phyloP scores from a whole-genome alignment of 2,113 vertebrate genomes.

The Ondatra zibethicus region DNA sequence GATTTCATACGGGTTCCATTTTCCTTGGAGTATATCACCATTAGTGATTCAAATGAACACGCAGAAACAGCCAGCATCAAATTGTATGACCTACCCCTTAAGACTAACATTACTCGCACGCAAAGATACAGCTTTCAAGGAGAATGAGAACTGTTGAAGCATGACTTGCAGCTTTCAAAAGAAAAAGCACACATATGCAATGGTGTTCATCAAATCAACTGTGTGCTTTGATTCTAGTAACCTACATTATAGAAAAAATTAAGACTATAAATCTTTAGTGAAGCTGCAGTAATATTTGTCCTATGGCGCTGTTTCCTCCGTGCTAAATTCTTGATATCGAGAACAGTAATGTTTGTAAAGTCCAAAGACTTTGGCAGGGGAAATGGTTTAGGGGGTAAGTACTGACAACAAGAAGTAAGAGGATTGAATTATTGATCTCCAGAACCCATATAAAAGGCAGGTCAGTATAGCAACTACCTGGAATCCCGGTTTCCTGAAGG shows the following conservation, averaged over 20 bases:
- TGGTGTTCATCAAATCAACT: not conserved
- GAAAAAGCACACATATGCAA: constrained; percentile 4
- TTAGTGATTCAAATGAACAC: not conserved
- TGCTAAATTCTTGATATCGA: not conserved
- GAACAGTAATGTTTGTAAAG: not conserved
- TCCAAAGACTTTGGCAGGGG: not conserved
- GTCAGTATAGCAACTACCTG: not conserved
- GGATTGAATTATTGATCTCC: too few species aligned
- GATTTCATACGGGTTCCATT: not conserved
- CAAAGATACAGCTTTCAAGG: not conserved
- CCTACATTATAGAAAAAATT: not conserved
- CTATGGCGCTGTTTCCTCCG: not conserved
- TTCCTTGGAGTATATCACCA: not conserved
- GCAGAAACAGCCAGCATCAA: not conserved
- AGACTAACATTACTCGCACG: not conserved
- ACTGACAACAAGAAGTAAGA: not conserved
- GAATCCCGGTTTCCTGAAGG: not conserved
- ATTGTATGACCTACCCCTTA: not conserved
- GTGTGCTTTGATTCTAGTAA: constrained; percentile 3
- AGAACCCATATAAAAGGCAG: not conserved
- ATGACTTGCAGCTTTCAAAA: not conserved
- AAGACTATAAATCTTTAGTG: not conserved
- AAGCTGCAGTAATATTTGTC: not conserved
- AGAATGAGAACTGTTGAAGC: not conserved
- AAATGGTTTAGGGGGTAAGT: not conserved